These are phyloP conservation scores for Actinernus sp. DNA, from an alignment of 92 coral and sea anemone genomes.

Conservation along the genomic window DNA sequence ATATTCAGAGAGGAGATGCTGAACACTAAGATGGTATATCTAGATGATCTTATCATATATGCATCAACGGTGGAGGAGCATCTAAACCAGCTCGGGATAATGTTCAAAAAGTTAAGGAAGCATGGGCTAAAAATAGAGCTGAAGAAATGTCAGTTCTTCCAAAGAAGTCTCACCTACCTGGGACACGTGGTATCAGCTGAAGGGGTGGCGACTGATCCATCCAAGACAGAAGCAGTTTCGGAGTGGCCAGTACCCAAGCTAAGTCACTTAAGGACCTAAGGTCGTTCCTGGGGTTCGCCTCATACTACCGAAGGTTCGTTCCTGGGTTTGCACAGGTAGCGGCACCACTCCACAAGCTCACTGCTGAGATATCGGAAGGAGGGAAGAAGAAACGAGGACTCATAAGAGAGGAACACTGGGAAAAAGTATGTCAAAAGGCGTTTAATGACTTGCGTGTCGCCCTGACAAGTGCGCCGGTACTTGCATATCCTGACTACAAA, in stretches of 20 bases:
- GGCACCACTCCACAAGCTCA: no score
- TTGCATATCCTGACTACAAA: no score
- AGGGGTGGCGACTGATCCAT: conserved; percentile 60
- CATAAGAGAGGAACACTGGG: no score
- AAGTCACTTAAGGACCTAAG: conserved; percentile 31
- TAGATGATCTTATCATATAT: conserved; percentile 48
- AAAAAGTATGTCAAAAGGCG: no score
- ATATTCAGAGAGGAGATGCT: conserved; percentile 34
- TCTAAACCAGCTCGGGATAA: conserved; percentile 31
- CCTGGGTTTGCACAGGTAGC: conserved; percentile 49
- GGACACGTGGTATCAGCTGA: conserved; percentile 59
- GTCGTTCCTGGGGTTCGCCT: conserved; percentile 55
- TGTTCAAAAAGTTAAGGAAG: conserved; percentile 21
- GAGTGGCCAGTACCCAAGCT: conserved; percentile 50
- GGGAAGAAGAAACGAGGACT: no score
- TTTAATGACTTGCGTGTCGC: no score
- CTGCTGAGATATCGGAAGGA: no score
- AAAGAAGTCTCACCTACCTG: conserved; percentile 24
- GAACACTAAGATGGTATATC: conserved; percentile 33
- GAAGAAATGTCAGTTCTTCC: conserved; percentile 49
- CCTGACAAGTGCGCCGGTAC: no score
- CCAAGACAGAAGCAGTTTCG: conserved; percentile 44
- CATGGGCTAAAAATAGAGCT: conserved; percentile 49
- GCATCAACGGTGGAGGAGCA: conserved; percentile 22
- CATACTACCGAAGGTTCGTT: conserved; percentile 56